Conservation (phyloP, 2,797 vertebrate species). For the Falco columbarius region DNA sequence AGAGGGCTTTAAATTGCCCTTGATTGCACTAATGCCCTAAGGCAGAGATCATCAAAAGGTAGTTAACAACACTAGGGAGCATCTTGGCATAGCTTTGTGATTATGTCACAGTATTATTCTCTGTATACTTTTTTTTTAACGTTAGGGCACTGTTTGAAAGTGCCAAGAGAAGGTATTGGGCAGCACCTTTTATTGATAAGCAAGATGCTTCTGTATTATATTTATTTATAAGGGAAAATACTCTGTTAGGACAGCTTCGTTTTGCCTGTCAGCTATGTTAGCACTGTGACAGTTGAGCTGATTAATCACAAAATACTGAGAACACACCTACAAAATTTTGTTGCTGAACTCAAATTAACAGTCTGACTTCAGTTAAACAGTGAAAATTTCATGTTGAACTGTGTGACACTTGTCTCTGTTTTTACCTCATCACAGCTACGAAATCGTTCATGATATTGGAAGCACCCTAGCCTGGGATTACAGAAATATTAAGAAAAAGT, state of each 20-base stretch:
- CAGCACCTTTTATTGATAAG: neutral
- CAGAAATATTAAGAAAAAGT: neutral
- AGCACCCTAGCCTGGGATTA: neutral
- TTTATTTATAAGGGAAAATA: neutral
- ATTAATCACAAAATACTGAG: neutral
- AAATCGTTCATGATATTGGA: neutral
- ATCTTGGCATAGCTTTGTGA: neutral
- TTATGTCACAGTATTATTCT: neutral
- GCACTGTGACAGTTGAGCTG: neutral
- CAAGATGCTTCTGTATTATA: neutral
- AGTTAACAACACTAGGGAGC: neutral
- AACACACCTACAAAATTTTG: neutral
- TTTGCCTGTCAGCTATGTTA: neutral
- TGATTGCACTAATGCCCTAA: neutral
- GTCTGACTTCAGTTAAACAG: neutral
- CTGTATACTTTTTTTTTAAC: neutral
- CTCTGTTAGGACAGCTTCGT: neutral
- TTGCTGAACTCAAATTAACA: neutral
- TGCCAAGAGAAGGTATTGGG: neutral
- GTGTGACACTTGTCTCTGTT: neutral
- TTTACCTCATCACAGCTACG: neutral
- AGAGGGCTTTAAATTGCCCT: neutral
- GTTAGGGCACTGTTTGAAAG: neutral
- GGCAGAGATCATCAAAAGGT: neutral
- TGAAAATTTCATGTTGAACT: neutral